Evolutionary conservation across 2,797 vertebrate genomes (phyloP), one percentile per base, ranked within the genome.

Genomic region (Hydrolagus colliei): DNA sequence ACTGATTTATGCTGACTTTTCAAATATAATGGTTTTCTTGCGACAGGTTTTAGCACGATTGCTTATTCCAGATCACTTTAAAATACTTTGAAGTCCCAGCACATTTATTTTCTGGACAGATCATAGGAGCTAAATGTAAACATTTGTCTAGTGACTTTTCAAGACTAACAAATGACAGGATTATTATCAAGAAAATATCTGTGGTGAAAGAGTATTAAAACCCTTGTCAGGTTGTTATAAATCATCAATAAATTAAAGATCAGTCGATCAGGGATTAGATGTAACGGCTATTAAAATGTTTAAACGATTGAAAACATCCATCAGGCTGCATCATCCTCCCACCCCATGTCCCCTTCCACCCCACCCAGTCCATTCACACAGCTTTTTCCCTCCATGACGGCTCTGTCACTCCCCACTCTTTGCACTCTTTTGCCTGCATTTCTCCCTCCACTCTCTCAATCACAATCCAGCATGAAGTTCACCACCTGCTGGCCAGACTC

Each of bases 131-230:
- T 52, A 32, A 52, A 84, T 41, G 65, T 84, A 35, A 71, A 67
- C 65, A 41, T 84, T 84, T 84, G 79, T 84, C 52, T 35, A 84
- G 32, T 68, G 71, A 84, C 68, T 84, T 35, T 71, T 84, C 32
- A 71, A 14, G 79, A 71, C 65, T 71, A 84, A 84, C 79, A 71
- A 61, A 41, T 71, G 27, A 84, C n/a, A 68, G 18, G 20, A 67
- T 84, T 41, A 84, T 84, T 84, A 35, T 68, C 79, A 84, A 84
- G 79, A n/a, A 84, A 52, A 71, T n/a, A 71, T 52, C 32, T 71
- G 16, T 27, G 35, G 32, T 41, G 10, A 67, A 82, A 67, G 63
- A 1, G 7, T 67, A 52, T 67, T 71, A 35, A 84, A 84, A 71
- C 32, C 16, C 32, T 52, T 41, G 79, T 41, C 79, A 68, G 8